Conservation (phyloP, 2,888 invertebrate genomes). For the Heliconius cydno region DNA sequence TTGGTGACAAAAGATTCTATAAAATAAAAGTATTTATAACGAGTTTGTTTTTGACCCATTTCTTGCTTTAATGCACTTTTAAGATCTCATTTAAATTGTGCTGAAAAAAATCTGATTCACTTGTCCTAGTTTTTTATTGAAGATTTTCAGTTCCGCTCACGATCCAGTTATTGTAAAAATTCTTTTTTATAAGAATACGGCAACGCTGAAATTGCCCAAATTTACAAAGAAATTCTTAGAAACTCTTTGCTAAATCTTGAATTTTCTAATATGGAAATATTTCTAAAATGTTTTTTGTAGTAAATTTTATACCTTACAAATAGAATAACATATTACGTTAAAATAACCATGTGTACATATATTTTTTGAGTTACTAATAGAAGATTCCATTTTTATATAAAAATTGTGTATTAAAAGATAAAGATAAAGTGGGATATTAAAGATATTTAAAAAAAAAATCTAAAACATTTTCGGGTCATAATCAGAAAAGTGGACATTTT, state of each 20-base stretch:
- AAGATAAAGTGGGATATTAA: no score
- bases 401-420: no score
- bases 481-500: no score
- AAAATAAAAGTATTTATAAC: constrained; percentile 12
- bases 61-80: constrained; percentile 20
- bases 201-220: background rate
- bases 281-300: background rate
- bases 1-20: background rate
- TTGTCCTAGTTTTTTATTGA: constrained; percentile 19
- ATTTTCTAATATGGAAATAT: background rate
- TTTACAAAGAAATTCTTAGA: no score
- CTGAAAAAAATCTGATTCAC: constrained; percentile 11
- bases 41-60: constrained; percentile 22
- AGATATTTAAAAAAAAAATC: no score
- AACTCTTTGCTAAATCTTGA: no score
- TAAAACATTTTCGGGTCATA: no score
- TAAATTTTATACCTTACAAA: no score
- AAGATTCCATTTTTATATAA: no score
- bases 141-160: constrained; percentile 3
- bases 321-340: no score
- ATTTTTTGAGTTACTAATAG: no score
- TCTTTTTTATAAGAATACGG: constrained; percentile 7
- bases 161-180: background rate
- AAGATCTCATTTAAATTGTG: constrained; percentile 14
- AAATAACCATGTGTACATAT: no score